Evolutionary conservation across 1,140 invertebrate genomes (phyloP).

Genomic region (Mya arenaria): DNA sequence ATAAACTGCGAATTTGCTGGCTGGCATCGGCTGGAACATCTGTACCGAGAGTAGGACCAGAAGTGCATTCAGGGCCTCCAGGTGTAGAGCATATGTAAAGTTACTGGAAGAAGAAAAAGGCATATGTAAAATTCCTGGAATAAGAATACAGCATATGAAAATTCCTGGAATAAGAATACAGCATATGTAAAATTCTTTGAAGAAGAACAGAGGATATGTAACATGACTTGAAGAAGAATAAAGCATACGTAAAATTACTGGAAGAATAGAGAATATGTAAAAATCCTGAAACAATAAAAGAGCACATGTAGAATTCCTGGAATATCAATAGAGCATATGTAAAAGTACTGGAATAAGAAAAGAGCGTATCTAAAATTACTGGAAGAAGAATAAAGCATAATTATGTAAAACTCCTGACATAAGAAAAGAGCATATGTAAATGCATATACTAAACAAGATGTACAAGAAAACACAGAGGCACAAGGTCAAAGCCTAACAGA

Average conservation of each 20-base stretch:
- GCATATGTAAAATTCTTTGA: background rate
- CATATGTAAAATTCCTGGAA: background rate
- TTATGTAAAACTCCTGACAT: too few species aligned
- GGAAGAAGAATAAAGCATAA: too few species aligned
- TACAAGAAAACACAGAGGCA: too few species aligned
- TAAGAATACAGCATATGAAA: background rate
- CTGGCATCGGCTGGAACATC: slow-evolving; percentile 88
- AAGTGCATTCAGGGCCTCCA: slow-evolving; percentile 92
- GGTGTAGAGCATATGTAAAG: slow-evolving; percentile 90
- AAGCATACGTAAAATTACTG: too few species aligned
- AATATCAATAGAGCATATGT: too few species aligned
- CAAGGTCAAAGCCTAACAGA: too few species aligned
- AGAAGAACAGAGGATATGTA: background rate
- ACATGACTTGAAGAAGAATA: background rate
- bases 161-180: slow-evolving; percentile 9
- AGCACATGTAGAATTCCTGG: background rate
- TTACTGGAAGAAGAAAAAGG: slow-evolving; percentile 84
- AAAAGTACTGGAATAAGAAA: background rate
- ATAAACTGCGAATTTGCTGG: slow-evolving; percentile 86
- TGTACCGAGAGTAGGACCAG: slow-evolving; percentile 94
- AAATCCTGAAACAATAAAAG: background rate
- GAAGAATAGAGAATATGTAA: background rate
- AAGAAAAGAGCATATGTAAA: too few species aligned
- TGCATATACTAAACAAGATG: too few species aligned
- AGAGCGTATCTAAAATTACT: background rate